A percentile compares a stretch with the other conserved stretches of the same genome.
These are phyloP conservation scores for Zootoca vivipara DNA, from an alignment of 2,113 vertebrate genomes.

Conservation along the genomic window DNA sequence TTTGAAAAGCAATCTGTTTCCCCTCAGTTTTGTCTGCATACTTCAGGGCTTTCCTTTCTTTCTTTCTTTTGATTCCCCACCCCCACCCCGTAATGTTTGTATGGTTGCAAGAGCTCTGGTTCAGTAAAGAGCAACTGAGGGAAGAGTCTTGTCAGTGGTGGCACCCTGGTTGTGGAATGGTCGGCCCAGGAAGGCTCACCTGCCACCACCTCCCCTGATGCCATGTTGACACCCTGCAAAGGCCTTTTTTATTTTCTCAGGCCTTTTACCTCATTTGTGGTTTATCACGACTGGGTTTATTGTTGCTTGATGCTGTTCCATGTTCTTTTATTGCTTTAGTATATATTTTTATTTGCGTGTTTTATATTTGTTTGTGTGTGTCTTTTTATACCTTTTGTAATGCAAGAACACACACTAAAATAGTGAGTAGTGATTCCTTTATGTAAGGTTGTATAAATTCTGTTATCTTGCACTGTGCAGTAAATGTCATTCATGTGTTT, in stretches of 20 bases:
- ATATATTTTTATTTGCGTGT: background rate
- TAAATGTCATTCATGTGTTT: too few species aligned
- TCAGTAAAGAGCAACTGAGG: background rate
- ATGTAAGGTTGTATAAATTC: too few species aligned
- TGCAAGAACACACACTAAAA: background rate
- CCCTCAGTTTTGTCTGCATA: slow-evolving; percentile 3
- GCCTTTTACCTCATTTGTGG: background rate
- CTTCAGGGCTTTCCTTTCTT: background rate
- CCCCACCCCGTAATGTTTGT: background rate
- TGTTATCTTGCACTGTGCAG: too few species aligned
- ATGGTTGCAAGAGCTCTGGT: too few species aligned
- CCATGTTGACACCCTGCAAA: background rate
- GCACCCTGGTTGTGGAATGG: background rate
- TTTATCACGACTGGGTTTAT: background rate
- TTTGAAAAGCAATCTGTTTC: slow-evolving; percentile 22
- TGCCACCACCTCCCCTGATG: background rate
- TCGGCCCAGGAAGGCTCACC: background rate
- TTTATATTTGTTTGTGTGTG: background rate
- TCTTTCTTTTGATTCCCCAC: too few species aligned
- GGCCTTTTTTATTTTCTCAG: background rate
- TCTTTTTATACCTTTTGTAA: background rate
- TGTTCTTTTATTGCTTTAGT: background rate
- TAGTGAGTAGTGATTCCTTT: too few species aligned
- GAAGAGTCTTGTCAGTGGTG: background rate
- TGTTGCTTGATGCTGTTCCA: background rate